phyloP scores from a whole-genome alignment of 2,797 vertebrate genomes.

The Pangasius krempfi region DNA sequence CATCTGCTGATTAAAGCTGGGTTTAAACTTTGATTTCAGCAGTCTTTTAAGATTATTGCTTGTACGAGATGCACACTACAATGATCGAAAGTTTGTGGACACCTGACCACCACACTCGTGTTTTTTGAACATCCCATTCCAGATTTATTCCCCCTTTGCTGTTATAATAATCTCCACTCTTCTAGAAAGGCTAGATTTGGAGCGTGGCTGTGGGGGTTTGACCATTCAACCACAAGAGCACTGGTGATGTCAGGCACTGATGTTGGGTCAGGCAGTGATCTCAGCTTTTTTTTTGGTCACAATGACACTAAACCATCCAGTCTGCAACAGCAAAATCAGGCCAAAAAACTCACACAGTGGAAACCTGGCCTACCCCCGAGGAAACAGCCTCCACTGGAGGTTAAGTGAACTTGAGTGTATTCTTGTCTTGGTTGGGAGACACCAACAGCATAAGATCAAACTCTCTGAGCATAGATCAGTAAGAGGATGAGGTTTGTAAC shows the following conservation, averaged over 20 bases:
- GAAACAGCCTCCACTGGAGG: not conserved
- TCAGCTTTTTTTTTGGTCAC: slow-evolving; percentile 1
- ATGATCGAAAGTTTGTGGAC: not conserved
- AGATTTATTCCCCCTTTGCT: not conserved
- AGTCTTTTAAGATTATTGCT: not conserved
- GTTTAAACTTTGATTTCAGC: not conserved
- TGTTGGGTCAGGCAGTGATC: not conserved
- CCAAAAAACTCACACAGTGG: not conserved
- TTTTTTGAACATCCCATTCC: not conserved
- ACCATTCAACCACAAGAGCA: not conserved
- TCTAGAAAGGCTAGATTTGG: not conserved
- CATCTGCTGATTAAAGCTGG: slow-evolving; percentile 5
- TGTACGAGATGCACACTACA: not conserved
- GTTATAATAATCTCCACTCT: not conserved
- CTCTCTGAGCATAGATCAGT: not conserved
- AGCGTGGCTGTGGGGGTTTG: not conserved
- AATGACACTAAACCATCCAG: not conserved
- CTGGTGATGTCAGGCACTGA: not conserved
- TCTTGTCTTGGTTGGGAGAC: not conserved
- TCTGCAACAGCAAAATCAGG: not conserved
- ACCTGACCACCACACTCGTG: not conserved
- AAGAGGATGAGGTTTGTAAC: not conserved
- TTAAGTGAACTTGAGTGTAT: not conserved
- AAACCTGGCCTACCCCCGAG: not conserved
- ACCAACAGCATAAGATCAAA: not conserved